Percentiles rank a stretch among this genome's conserved stretches.
Evolutionary conservation across 2,888 invertebrate genomes (phyloP).

Genomic region (Eupithecia subfuscata): DNA sequence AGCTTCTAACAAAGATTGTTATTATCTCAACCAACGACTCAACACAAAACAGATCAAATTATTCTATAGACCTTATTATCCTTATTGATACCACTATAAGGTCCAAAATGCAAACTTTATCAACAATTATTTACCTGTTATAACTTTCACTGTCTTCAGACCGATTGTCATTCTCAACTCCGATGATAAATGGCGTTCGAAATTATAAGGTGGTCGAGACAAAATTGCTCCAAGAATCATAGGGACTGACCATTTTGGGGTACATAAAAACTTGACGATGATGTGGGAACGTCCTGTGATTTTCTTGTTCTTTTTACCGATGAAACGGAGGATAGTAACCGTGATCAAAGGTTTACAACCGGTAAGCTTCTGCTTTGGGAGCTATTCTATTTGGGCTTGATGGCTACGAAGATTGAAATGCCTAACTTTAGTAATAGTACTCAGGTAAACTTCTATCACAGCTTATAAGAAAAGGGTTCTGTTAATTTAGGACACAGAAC

Average conservation of each 20-base stretch:
- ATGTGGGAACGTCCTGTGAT: conserved; percentile 75
- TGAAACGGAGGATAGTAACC: conserved; percentile 53
- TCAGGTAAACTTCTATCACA: background rate
- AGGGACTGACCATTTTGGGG: conserved; percentile 59
- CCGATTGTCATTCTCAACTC: conserved; percentile 71
- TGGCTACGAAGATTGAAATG: conserved; percentile 24
- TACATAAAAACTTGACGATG: conserved; percentile 59
- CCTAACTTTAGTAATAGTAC: background rate
- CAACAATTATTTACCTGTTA: conserved; percentile 41
- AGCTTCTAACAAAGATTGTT: conserved; percentile 1
- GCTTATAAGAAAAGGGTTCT: background rate
- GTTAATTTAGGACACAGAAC: background rate
- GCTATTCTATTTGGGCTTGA: conserved; percentile 43
- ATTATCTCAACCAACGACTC: background rate
- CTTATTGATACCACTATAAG: conserved; percentile 5
- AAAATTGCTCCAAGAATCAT: conserved; percentile 69
- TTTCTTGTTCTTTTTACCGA: conserved; percentile 56
- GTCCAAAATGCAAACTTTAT: conserved; percentile 30
- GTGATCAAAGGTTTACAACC: conserved; percentile 60
- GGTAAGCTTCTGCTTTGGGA: conserved; percentile 57
- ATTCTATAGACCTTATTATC: background rate
- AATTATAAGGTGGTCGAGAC: conserved; percentile 75
- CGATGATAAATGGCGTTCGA: conserved; percentile 73
- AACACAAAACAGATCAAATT: conserved; percentile 10
- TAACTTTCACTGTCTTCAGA: conserved; percentile 59